Percentiles rank a stretch among this genome's conserved stretches.
Conservation (phyloP, 1,140 invertebrate species). For the Helicoverpa armigera region DNA sequence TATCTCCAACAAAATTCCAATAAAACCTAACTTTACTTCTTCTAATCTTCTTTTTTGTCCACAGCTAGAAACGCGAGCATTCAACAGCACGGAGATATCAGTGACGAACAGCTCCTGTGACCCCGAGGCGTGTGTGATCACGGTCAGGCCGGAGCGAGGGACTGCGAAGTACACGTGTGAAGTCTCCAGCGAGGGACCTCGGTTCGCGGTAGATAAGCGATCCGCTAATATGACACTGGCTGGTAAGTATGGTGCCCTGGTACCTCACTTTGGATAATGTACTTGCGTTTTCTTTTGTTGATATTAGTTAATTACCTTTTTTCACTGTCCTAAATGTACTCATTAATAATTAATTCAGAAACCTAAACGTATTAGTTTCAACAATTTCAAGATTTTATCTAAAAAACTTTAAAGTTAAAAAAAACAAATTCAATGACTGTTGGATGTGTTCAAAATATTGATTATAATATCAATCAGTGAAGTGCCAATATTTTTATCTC, state of each 20-base stretch:
- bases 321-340: no score
- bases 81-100: constrained; percentile 72
- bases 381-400: no score
- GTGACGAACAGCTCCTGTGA: constrained; percentile 78
- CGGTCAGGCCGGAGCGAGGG: constrained; percentile 71
- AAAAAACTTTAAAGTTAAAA: no score
- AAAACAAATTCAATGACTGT: no score
- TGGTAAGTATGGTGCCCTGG: constrained; percentile 59
- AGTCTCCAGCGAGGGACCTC: constrained; percentile 78
- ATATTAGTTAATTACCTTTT: no score
- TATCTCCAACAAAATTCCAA: neutral
- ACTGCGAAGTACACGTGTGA: constrained; percentile 77
- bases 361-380: no score
- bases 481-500: no score
- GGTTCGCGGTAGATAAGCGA: constrained; percentile 74
- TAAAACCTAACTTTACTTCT: neutral
- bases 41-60: constrained; percentile 31
- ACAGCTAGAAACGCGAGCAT: constrained; percentile 74
- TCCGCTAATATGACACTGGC: constrained; percentile 79
- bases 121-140: constrained; percentile 64
- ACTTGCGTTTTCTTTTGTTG: no score
- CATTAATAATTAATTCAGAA: no score
- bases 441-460: no score
- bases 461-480: no score
- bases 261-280: constrained; percentile 8